phyloP scores from a whole-genome alignment of 2,113 vertebrate species.

The Okapia johnstoni region DNA sequence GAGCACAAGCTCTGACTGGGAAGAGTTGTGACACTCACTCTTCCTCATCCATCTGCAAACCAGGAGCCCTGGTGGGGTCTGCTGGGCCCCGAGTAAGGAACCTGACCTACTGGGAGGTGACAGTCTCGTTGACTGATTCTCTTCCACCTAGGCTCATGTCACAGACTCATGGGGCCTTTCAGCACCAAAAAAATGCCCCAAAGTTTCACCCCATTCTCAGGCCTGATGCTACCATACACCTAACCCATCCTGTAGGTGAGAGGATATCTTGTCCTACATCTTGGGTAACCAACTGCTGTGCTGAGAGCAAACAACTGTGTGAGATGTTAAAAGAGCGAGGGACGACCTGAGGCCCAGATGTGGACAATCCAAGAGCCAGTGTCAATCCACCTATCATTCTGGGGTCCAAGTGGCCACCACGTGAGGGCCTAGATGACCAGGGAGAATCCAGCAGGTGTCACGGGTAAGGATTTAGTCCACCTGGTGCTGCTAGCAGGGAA shows the following conservation, averaged over 20 bases:
- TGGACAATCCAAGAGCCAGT: not conserved
- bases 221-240: no score
- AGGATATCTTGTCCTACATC: not conserved
- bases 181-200: no score
- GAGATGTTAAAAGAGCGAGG: not conserved
- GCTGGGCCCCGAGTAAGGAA: not conserved
- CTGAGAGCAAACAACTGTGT: not conserved
- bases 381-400: not conserved
- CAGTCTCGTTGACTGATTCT: not conserved
- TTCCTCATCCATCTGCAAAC: not conserved
- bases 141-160: not conserved
- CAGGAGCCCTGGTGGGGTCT: not conserved
- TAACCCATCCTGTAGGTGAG: not conserved
- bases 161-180: not conserved
- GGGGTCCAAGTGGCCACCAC: not conserved
- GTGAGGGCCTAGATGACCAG: not conserved
- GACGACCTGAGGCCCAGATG: not conserved
- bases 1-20: not conserved
- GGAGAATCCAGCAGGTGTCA: not conserved
- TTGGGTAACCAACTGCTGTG: not conserved
- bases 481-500: not conserved
- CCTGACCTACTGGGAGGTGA: not conserved
- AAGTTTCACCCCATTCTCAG: not conserved
- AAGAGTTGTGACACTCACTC: not conserved
- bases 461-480: not conserved